Base-by-base conservation (phyloP, 2,797 vertebrate genomes). In the Amniataba percoides region DNA sequence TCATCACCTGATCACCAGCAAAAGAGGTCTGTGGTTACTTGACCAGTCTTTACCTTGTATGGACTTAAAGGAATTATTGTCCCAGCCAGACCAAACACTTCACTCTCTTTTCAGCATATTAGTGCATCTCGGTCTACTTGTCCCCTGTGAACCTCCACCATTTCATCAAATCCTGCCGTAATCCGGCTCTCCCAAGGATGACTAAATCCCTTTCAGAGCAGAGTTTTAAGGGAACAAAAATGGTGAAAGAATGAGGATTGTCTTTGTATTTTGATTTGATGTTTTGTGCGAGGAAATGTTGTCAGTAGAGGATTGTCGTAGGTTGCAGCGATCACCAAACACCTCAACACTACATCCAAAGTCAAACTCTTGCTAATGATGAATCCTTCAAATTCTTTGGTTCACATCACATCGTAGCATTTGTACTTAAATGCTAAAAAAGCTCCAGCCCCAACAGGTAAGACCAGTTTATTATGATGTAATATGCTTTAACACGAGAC, bases 141-240 rank as follows among this genome's bases (percentile, higher is more conserved):
- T 71, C 43, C 76, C 83, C 67, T 59, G 56, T 81, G 81, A 82
- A 71, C 73, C 72, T 71, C 76, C 46, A 42, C 39, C 9, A 53
- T 84, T 79, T 84, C 27, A 73, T 82, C 78, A 87, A 88, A 89
- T 92, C 84, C 87, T 82, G 74, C 71, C 7, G 13, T 92, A 92
- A 93, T 89, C 88, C 71, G 64, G 66, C 72, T 86, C 77, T 76
- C 43, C 55, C 36, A 66, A 77, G 67, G 74, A 89, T 67, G 68
- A 88, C 69, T 91, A 87, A 87, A 87, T 83, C 82, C 76, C 71
- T 72, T 61, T 71, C 53, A 65, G 60, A 72, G 61, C 60, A 74
- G 64, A 79, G 42, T 81, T 88, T 89, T 56, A 65, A 63, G 27
- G 56, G 53, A 63, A 64, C 68, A 70, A 82, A 83, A 73, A 21